phyloP scores from a whole-genome alignment of 2,797 vertebrate species.

The Pseudotriccus pelzelni region DNA sequence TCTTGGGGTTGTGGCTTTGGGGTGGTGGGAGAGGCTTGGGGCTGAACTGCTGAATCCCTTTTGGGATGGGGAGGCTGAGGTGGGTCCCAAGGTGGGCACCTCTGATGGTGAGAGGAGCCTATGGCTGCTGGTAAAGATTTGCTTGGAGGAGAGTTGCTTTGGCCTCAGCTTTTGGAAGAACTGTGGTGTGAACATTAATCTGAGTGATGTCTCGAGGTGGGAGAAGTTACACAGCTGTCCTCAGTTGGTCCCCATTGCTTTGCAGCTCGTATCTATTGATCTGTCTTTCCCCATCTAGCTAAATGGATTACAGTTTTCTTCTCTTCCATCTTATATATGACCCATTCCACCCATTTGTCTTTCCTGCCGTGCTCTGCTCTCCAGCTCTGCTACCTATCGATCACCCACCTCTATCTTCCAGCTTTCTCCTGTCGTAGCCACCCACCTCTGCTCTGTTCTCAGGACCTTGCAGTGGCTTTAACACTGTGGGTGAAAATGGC shows the following conservation, averaged over 20 bases:
- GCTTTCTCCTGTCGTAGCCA: neutral
- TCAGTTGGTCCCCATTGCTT: constrained; percentile 5
- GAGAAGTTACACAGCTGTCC: constrained; percentile 44
- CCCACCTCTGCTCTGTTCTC: neutral
- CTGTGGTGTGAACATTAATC: neutral
- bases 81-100: neutral
- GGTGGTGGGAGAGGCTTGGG: neutral
- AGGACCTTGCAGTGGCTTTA: neutral
- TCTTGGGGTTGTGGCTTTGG: neutral
- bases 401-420: neutral
- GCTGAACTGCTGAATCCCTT: neutral
- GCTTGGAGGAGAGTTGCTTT: neutral
- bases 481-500: neutral
- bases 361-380: neutral
- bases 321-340: constrained; percentile 56
- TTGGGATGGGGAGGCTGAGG: neutral
- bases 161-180: neutral
- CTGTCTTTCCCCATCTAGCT: constrained; percentile 55
- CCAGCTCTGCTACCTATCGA: constrained; percentile 10
- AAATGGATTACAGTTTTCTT: constrained; percentile 60
- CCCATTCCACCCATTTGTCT: constrained; percentile 35
- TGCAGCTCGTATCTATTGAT: constrained; percentile 65
- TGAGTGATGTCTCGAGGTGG: neutral
- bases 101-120: neutral
- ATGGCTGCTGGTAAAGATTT: neutral